These are phyloP conservation scores for Sebastes iracundus DNA, from an alignment of 2,797 vertebrate species.

Conservation along the genomic window DNA sequence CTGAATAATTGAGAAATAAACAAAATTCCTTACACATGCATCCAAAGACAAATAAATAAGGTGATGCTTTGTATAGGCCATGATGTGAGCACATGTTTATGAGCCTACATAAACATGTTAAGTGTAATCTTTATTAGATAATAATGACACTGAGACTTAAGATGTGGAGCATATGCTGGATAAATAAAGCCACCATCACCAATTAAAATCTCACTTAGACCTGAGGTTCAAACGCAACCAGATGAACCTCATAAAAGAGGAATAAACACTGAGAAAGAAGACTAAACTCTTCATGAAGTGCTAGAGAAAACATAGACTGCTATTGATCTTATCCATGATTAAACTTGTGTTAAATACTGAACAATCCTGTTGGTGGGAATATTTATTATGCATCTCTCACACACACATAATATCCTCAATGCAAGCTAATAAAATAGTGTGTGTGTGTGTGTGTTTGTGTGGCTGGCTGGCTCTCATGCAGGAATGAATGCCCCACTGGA, in stretches of 20 bases:
- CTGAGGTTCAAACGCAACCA: not conserved
- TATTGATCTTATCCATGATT: not conserved
- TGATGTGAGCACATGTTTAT: not conserved
- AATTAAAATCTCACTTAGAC: constrained; percentile 11
- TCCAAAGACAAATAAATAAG: not conserved
- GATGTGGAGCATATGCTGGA: not conserved
- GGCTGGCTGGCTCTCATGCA: constrained; percentile 22
- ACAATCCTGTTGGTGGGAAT: constrained; percentile 8
- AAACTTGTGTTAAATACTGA: not conserved
- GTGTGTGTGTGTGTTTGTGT: not conserved
- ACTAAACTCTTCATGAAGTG: not conserved
- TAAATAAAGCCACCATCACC: constrained; percentile 25
- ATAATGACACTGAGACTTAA: not conserved
- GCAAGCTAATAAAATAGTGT: constrained; percentile 22
- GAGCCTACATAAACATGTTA: not conserved
- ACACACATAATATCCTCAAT: not conserved
- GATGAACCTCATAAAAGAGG: constrained; percentile 1
- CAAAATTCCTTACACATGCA: not conserved
- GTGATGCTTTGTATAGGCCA: not conserved
- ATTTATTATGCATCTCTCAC: constrained; percentile 4
- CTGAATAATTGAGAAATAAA: not conserved
- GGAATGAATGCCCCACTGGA: constrained; percentile 51
- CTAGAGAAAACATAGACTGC: not conserved
- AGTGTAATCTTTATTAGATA: not conserved
- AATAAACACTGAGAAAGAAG: not conserved